Evolutionary conservation across 2,888 invertebrate species (phyloP), one percentile per base, ranked within the genome.

Genomic region (Drosophila mimetica): DNA sequence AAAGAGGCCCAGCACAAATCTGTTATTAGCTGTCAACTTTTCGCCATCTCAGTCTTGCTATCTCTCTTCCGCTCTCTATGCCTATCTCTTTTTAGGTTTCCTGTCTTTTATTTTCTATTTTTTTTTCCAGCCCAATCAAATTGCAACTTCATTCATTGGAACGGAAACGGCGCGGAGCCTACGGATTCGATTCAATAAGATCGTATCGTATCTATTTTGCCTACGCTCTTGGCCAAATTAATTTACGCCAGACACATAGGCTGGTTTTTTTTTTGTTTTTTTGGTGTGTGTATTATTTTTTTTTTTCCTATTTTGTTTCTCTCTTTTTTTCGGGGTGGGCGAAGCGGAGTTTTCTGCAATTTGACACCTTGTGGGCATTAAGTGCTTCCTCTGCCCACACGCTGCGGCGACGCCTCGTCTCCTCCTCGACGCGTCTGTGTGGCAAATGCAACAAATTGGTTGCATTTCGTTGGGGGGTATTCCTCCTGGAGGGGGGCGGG

Each of bases 301-400:
- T 16, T 22, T 16, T n/a, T 14, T 14, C n/a, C 34, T 36, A 50
- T 36, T 47, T 37, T 53, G 37, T 30, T 32, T 37, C 25, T 16
- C 4, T 22, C n/a, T 13, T 30, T 20, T 54, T 53, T 55, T 52
- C 53, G 47, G 71, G 67, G 72, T 73, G 72, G 72, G 72, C 72
- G 72, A 72, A 61, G 73, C 53, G 53, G 70, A 64, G 64, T 66
- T 76, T 83, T 76, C 77, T 82, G 89, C 89, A 87, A 89, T 87
- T 86, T 88, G 90, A 90, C 90, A 89, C 90, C 88, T 90, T 86
- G 90, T 90, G 89, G 90, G 90, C 90, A 90, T 90, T 90, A 86
- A 89, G 89, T 89, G 90, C 86, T 90, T 90, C 90, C 90, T 90
- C 90, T 90, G 90, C 90, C 90, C 84, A 90, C 90, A 79, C 76